A percentile compares a stretch with the other conserved stretches of the same genome.
phyloP scores from a whole-genome alignment of 2,888 invertebrate genomes.

The Seladonia tumulorum region DNA sequence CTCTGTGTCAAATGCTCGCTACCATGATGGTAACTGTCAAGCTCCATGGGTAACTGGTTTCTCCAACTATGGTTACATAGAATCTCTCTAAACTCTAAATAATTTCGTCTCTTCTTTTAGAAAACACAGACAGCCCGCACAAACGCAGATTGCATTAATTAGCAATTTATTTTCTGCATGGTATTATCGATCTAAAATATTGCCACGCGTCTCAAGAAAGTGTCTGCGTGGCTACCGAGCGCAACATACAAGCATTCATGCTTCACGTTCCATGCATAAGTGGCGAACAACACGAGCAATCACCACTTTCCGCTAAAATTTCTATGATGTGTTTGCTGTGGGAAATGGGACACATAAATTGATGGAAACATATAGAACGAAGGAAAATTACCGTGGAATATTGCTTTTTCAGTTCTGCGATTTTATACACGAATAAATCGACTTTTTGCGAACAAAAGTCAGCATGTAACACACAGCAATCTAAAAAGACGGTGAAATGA shows the following conservation, averaged over 20 bases:
- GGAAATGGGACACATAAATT: neutral
- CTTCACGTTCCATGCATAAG: neutral
- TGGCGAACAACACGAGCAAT: neutral
- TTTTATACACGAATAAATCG: neutral
- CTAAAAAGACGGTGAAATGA: neutral
- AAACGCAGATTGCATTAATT: neutral
- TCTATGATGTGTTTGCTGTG: neutral
- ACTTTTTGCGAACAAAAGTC: neutral
- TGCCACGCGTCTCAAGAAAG: neutral
- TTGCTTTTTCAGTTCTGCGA: neutral
- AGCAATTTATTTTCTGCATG: neutral
- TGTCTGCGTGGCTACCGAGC: neutral
- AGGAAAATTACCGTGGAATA: neutral
- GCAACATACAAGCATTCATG: neutral
- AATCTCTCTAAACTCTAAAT: too few species aligned
- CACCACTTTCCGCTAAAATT: neutral
- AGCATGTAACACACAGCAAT: neutral
- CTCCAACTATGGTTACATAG: neutral
- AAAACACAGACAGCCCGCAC: too few species aligned
- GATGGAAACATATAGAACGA: neutral
- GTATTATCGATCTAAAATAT: neutral
- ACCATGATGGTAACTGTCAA: neutral
- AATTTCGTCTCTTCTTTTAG: neutral
- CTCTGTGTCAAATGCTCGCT: neutral
- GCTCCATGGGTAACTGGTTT: neutral